Evolutionary conservation across 2,113 vertebrate genomes (phyloP).

Genomic region (Chaetodon auriga): DNA sequence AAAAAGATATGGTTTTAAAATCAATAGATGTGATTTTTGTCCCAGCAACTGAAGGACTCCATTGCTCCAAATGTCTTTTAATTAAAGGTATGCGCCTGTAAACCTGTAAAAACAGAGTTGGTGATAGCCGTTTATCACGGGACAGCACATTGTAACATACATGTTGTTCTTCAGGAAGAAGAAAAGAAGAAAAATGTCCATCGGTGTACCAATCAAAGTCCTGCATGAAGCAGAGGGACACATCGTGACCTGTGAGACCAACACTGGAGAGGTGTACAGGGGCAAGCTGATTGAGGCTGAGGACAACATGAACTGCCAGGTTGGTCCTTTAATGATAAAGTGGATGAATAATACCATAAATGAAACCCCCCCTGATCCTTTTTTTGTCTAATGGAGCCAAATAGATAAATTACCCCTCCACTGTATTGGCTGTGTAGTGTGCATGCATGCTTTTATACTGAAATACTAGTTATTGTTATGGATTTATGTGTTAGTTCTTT

Average conservation of each 20-base stretch:
- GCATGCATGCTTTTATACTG: too few relatives aligned
- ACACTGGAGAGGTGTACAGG: conserved; percentile 95
- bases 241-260: conserved; percentile 98
- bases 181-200: conserved; percentile 87
- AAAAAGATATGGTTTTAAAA: not conserved
- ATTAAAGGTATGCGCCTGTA: too few relatives aligned
- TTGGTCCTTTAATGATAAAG: conserved; percentile 53
- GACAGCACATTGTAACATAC: not conserved
- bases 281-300: conserved; percentile 98
- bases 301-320: conserved; percentile 99
- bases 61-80: not conserved
- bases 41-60: not conserved
- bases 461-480: too few relatives aligned
- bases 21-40: not conserved
- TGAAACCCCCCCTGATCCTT: not conserved
- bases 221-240: conserved; percentile 98
- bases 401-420: too few relatives aligned
- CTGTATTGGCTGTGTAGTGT: too few relatives aligned
- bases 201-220: conserved; percentile 98
- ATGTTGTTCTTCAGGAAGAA: conserved; percentile 33
- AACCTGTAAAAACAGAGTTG: not conserved
- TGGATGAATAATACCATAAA: not conserved
- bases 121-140: not conserved
- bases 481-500: too few relatives aligned
- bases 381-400: too few relatives aligned